Conservation (phyloP, 2,888 invertebrate species). For the Punctoribates punctum region DNA sequence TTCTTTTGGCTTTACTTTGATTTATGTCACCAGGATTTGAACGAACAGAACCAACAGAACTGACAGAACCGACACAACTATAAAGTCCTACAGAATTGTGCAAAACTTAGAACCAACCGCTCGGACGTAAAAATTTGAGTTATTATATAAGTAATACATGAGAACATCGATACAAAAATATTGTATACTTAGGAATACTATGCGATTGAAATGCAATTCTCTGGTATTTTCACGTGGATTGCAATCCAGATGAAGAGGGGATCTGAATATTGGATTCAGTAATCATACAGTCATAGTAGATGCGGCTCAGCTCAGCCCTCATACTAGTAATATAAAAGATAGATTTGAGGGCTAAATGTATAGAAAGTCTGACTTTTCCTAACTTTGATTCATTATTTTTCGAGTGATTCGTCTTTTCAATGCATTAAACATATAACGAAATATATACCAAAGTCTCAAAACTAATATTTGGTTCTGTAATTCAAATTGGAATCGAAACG, state of each 20-base stretch:
- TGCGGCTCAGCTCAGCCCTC: background rate
- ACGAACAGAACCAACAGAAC: slow-evolving; percentile 13
- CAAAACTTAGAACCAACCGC: background rate
- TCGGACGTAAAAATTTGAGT: slow-evolving; percentile 30
- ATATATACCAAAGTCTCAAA: background rate
- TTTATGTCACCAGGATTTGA: slow-evolving; percentile 33
- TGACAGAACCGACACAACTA: background rate
- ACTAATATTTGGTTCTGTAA: slow-evolving; percentile 29
- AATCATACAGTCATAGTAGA: background rate
- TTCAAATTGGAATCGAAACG: slow-evolving; percentile 1
- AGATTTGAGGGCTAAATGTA: background rate
- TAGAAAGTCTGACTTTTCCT: background rate
- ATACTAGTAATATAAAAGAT: background rate
- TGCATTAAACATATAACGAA: slow-evolving; percentile 1
- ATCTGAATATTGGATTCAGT: background rate
- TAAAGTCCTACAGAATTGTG: background rate
- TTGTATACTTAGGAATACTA: background rate
- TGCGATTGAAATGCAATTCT: slow-evolving; percentile 1
- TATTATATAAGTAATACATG: slow-evolving; percentile 26
- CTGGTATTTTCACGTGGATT: background rate
- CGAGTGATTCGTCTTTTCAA: slow-evolving; percentile 22
- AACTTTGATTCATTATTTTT: slow-evolving; percentile 13
- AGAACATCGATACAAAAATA: slow-evolving; percentile 13
- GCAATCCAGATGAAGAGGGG: background rate
- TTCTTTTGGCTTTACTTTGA: slow-evolving; percentile 25